These are phyloP conservation scores for Aporrectodea caliginosa DNA, from an alignment of 1,140 invertebrate genomes.

Conservation along the genomic window DNA sequence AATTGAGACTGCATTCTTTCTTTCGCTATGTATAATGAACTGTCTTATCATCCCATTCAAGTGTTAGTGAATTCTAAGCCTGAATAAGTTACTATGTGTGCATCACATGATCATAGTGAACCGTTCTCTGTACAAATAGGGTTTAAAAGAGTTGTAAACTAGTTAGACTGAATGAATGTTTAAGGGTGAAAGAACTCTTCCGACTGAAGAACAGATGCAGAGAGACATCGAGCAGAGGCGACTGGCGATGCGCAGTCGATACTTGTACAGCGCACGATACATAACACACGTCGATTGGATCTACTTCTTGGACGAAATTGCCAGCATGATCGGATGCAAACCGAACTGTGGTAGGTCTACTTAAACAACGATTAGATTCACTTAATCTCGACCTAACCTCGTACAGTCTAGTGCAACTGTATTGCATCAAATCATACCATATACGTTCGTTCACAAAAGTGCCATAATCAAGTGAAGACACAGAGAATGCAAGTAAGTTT, in stretches of 20 bases:
- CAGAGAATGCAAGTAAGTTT: too few relatives aligned
- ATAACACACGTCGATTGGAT: not conserved
- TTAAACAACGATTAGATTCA: too few relatives aligned
- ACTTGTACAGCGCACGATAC: not conserved
- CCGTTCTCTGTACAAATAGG: too few relatives aligned
- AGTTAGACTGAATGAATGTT: not conserved
- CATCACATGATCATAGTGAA: too few relatives aligned
- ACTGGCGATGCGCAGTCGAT: not conserved
- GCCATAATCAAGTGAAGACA: too few relatives aligned
- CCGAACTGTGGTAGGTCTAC: not conserved
- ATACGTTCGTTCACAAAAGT: too few relatives aligned
- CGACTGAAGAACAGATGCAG: not conserved
- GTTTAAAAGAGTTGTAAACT: not conserved
- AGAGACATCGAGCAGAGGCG: not conserved
- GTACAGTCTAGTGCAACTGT: too few relatives aligned
- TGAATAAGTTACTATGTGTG: not conserved
- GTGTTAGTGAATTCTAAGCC: not conserved
- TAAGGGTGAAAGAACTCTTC: not conserved
- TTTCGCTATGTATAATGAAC: too few relatives aligned
- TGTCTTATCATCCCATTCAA: not conserved
- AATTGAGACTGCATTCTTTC: too few relatives aligned
- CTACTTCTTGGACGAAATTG: not conserved
- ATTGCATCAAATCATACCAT: too few relatives aligned
- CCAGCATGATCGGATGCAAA: not conserved
- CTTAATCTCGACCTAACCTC: too few relatives aligned